Evolutionary conservation across 2,113 vertebrate genomes (phyloP).

Genomic region (Podiceps cristatus): DNA sequence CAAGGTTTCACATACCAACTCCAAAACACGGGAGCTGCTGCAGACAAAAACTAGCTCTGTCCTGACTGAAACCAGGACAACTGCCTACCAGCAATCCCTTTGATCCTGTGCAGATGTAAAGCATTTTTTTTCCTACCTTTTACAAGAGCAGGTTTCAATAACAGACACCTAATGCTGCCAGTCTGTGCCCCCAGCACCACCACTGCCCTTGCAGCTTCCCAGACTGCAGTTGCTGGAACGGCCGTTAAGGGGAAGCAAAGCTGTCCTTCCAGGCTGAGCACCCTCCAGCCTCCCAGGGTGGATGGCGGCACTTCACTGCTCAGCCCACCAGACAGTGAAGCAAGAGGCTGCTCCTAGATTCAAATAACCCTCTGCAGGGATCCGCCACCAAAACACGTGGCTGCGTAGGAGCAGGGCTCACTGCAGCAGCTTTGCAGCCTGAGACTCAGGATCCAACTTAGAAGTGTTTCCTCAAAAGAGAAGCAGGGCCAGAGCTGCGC

Average conservation of each 20-base stretch:
- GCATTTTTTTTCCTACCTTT: not conserved
- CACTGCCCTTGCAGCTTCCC: fast-evolving
- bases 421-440: not conserved
- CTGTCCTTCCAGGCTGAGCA: not conserved
- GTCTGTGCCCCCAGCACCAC: not conserved
- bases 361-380: not conserved
- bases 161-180: not conserved
- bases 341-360: not conserved
- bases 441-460: fast-evolving
- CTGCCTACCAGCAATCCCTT: not conserved
- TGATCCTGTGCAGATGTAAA: not conserved
- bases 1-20: too few relatives aligned
- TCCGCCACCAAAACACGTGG: not conserved
- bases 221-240: fast-evolving
- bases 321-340: not conserved
- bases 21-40: too few relatives aligned
- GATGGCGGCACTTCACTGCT: not conserved
- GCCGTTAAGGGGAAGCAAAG: not conserved
- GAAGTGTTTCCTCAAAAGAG: not conserved
- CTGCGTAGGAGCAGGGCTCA: not conserved
- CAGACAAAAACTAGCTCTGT: too few relatives aligned
- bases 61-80: too few relatives aligned
- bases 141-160: not conserved
- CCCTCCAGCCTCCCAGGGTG: not conserved
- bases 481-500: fast-evolving